A percentile compares a stretch with the other conserved stretches of the same genome.
These are phyloP conservation scores for Homarus americanus DNA, from an alignment of 1,140 invertebrate species.

Conservation along the genomic window DNA sequence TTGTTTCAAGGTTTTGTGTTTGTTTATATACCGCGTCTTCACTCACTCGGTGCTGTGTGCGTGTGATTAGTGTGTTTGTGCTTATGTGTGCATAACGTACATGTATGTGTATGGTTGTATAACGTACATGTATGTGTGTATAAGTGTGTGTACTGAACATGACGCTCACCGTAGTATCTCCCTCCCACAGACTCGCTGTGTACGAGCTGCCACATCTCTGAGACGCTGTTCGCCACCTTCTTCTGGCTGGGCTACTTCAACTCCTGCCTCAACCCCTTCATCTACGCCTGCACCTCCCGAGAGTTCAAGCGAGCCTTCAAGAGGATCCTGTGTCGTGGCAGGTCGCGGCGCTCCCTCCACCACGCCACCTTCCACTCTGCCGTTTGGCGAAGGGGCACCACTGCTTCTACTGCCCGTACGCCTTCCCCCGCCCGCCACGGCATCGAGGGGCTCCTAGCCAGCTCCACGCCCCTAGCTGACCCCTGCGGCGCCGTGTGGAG, in stretches of 20 bases:
- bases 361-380: conserved; percentile 74
- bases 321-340: conserved; percentile 77
- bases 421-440: conserved; percentile 50
- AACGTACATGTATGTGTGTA: too few species aligned
- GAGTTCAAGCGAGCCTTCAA: conserved; percentile 82
- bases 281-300: conserved; percentile 83
- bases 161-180: not conserved
- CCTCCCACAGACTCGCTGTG: conserved; percentile 79
- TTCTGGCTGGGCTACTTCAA: conserved; percentile 87
- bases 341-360: conserved; percentile 41
- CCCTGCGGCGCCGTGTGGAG: conserved; percentile 56
- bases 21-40: not conserved
- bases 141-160: too few species aligned
- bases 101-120: too few species aligned
- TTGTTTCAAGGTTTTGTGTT: not conserved
- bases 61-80: not conserved
- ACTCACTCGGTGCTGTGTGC: not conserved
- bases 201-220: conserved; percentile 78
- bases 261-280: conserved; percentile 85
- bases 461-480: conserved; percentile 53
- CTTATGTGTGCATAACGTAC: too few species aligned
- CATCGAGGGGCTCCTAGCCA: conserved; percentile 52
- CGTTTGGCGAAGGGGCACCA: conserved; percentile 54
- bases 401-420: conserved; percentile 36
- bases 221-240: conserved; percentile 80